phyloP scores from a whole-genome alignment of 2,797 vertebrate genomes.

The Amniataba percoides region DNA sequence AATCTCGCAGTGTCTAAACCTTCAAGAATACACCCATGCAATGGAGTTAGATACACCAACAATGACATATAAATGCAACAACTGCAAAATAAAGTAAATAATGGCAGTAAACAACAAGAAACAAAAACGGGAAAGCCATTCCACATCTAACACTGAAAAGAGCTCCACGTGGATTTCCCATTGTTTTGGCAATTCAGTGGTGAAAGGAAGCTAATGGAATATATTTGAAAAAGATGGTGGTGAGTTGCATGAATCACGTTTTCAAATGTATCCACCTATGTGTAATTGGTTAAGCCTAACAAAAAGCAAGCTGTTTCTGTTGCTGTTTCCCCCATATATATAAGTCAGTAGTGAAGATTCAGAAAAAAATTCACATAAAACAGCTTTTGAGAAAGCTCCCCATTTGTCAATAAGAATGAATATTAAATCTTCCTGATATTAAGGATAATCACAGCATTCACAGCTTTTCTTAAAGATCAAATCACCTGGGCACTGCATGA shows the following conservation, averaged over 20 bases:
- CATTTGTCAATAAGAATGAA: not conserved
- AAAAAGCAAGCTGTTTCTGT: too few relatives aligned
- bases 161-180: not conserved
- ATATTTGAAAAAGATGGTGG: not conserved
- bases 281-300: not conserved
- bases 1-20: not conserved
- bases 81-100: not conserved
- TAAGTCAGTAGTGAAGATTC: not conserved
- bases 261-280: not conserved
- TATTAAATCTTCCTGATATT: not conserved
- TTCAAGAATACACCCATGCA: not conserved
- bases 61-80: not conserved
- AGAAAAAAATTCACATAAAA: not conserved
- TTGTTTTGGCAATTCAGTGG: not conserved
- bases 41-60: not conserved
- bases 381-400: not conserved
- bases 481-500: rapidly evolving
- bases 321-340: too few relatives aligned
- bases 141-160: not conserved
- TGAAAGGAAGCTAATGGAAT: not conserved
- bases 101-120: not conserved
- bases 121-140: not conserved
- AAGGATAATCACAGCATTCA: not conserved
- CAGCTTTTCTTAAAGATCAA: not conserved
- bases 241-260: not conserved